Percentiles rank a stretch among this genome's conserved stretches.
Conservation (phyloP, 2,797 vertebrate genomes). For the Diglossa cyanea region DNA sequence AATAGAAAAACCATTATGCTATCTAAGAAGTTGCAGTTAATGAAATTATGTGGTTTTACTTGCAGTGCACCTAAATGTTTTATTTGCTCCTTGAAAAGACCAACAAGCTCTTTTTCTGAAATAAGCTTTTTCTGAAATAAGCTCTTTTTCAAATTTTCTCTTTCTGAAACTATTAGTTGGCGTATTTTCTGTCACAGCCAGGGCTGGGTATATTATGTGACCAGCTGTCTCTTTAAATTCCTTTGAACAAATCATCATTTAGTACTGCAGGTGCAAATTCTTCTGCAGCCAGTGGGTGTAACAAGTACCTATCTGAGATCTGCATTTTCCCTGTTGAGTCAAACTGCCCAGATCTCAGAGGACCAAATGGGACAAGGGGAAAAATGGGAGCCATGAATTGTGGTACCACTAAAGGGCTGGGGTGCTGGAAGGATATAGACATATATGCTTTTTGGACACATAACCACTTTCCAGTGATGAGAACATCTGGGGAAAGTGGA, state of each 20-base stretch:
- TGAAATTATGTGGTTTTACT: neutral
- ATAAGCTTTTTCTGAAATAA: neutral
- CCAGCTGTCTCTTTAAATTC: neutral
- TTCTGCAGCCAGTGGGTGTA: neutral
- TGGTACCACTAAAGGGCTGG: accelerated
- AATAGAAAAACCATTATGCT: neutral
- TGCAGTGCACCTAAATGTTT: neutral
- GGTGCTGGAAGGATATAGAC: neutral
- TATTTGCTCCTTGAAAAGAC: neutral
- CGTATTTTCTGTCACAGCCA: neutral
- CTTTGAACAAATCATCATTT: neutral
- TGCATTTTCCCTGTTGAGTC: neutral
- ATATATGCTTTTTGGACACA: neutral
- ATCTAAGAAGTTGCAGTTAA: neutral
- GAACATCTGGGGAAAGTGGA: neutral
- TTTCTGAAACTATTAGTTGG: neutral
- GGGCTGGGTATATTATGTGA: accelerated
- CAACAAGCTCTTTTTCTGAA: neutral
- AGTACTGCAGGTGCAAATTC: neutral
- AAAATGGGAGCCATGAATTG: neutral
- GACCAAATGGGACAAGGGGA: neutral
- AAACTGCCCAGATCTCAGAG: neutral
- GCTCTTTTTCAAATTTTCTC: neutral
- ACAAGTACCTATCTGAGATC: accelerated
- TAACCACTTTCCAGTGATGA: neutral